Evolutionary conservation across 2,797 vertebrate species (phyloP), one percentile per base, ranked within the genome.

Genomic region (Sylvilagus floridanus): DNA sequence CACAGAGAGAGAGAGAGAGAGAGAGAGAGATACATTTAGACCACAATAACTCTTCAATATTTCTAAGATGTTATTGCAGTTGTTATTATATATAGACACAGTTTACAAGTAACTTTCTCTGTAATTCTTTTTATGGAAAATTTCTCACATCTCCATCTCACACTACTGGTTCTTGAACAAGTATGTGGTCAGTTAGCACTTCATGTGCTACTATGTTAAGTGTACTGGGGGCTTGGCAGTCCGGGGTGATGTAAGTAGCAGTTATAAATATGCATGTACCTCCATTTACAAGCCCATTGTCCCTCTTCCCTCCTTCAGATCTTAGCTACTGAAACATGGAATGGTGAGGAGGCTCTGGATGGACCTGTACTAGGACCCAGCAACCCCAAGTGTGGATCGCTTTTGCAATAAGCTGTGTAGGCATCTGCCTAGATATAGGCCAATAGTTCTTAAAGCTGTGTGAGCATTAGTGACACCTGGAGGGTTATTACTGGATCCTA

Each of bases 91-190:
- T 1, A 22, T 42, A 42, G 52, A 84, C 35, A 52, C 8, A 47
- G 35, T 72, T 79, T 71, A 79, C 47, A 35, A 60, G 32, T 72
- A 17, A 35, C 10, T 60, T 88, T 4, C 52, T 81, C 28, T 90
- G 22, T 81, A 78, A 81, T 81, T 84, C 26, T 81, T 75, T 37
- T 69, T 81, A 73, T 42, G 68, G 68, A 75, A 78, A 90, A 37
- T 42, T 68, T 16, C 26, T 75, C 30, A 28, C n/a, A 5, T 66
- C 10, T 24, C 32, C 32, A 28, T 52, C 35, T 4, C 17, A 2
- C 52, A 42, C 4, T 73, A 2, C 13, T 68, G 17, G 57, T 73
- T 16, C 32, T 62, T 84, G 42, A 47, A 47, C 42, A 54, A 88
- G 35, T 19, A 60, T 50, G 73, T 88, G 60, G 65, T 60, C 24